Percentiles rank a stretch among this genome's conserved stretches.
These are phyloP conservation scores for Quadroppia sp. DNA, from an alignment of 2,888 invertebrate species.

Conservation along the genomic window DNA sequence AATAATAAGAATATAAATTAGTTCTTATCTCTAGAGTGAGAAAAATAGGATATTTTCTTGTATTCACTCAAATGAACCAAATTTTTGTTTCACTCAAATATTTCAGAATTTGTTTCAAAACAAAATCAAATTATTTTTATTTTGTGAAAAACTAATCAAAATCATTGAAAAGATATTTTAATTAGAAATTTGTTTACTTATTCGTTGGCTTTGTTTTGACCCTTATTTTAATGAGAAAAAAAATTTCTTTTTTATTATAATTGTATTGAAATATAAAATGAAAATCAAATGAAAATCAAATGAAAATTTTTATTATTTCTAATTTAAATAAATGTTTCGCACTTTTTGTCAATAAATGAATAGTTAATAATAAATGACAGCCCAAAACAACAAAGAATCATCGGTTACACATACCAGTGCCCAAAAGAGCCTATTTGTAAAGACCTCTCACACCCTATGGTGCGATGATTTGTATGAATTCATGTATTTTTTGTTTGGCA, in stretches of 20 bases:
- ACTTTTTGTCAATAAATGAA: neutral
- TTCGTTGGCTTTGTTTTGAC: no score
- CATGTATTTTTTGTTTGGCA: neutral
- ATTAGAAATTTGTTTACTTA: no score
- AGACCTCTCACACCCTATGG: slow-evolving; percentile 33
- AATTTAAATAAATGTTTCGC: neutral
- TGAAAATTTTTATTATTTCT: neutral
- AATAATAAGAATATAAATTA: slow-evolving; percentile 16
- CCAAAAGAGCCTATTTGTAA: neutral
- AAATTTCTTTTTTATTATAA: no score
- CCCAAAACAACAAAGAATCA: neutral
- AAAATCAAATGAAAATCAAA: no score
- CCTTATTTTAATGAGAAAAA: no score
- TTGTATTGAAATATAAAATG: no score
- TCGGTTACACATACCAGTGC: neutral
- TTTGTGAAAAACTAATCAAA: no score
- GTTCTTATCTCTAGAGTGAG: neutral
- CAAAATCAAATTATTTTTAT: no score
- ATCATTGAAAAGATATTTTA: no score
- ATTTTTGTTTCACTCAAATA: no score
- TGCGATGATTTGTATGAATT: slow-evolving; percentile 28
- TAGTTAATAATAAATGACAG: slow-evolving; percentile 28
- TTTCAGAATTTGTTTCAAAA: no score
- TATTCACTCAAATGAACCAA: no score
- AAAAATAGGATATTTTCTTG: neutral